phyloP scores from a whole-genome alignment of 1,140 invertebrate species.

The Drosophila yakuba region DNA sequence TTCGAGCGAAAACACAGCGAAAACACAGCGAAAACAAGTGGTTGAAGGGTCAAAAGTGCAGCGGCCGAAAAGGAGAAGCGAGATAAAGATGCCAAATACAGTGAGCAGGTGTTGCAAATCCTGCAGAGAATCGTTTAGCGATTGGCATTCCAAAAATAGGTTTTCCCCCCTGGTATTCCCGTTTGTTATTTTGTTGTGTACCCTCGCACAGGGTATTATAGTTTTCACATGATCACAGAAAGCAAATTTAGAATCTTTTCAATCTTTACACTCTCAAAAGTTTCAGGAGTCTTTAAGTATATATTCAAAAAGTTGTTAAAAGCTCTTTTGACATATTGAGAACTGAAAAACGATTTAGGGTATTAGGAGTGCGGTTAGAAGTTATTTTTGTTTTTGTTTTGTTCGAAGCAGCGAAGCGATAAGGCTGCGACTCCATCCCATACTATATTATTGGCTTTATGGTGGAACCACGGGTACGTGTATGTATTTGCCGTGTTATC shows the following conservation, averaged over 20 bases:
- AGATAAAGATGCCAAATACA: constrained; percentile 8
- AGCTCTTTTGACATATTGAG: too few species aligned
- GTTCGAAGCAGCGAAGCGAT: constrained; percentile 13
- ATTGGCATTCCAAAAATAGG: constrained; percentile 42
- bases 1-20: constrained; percentile 7
- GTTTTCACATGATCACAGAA: neutral
- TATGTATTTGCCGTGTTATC: constrained; percentile 51
- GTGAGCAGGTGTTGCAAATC: constrained; percentile 39
- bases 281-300: too few species aligned
- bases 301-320: too few species aligned
- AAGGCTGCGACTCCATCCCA: constrained; percentile 34
- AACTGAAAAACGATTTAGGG: neutral
- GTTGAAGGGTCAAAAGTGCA: constrained; percentile 54
- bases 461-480: constrained; percentile 5
- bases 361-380: neutral
- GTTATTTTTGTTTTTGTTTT: constrained; percentile 4
- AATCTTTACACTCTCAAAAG: too few species aligned
- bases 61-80: constrained; percentile 6
- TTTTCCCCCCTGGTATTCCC: neutral
- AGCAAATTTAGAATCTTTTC: too few species aligned
- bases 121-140: constrained; percentile 43
- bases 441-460: constrained; percentile 35
- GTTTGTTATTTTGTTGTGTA: constrained; percentile 12
- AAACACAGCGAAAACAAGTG: constrained; percentile 50
- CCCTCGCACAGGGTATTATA: neutral